These are phyloP conservation scores for Ceratotherium simum DNA, from an alignment of 2,113 vertebrate species.

Conservation along the genomic window DNA sequence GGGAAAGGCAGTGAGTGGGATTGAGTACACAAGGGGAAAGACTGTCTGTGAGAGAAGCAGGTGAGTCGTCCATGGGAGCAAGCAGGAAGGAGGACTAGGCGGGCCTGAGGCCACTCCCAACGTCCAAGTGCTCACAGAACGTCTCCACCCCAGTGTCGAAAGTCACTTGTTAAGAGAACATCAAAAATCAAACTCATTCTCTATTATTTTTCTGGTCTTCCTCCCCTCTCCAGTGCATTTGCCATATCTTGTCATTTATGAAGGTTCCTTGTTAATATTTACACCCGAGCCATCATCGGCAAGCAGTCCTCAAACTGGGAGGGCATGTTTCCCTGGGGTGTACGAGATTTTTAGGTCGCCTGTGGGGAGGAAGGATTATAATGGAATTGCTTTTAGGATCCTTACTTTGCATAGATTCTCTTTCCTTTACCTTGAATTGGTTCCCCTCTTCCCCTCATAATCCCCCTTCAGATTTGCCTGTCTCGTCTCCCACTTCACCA, in stretches of 20 bases:
- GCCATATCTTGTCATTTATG: neutral
- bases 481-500: neutral
- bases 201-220: no score
- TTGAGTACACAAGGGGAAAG: fast-evolving
- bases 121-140: neutral
- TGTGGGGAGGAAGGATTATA: neutral
- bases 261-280: neutral
- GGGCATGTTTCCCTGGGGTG: fast-evolving
- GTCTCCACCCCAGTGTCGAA: neutral
- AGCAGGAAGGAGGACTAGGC: fast-evolving
- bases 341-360: neutral
- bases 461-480: neutral
- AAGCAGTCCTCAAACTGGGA: neutral
- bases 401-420: neutral
- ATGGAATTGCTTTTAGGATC: neutral
- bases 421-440: neutral
- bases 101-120: no score
- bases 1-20: no score
- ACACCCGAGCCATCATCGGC: neutral
- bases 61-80: neutral
- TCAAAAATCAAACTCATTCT: neutral
- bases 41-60: neutral
- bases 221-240: no score
- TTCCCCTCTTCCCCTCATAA: fast-evolving
- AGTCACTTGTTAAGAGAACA: neutral